Base-by-base conservation (phyloP, 1,140 invertebrate species). In the Drosophila athabasca region DNA sequence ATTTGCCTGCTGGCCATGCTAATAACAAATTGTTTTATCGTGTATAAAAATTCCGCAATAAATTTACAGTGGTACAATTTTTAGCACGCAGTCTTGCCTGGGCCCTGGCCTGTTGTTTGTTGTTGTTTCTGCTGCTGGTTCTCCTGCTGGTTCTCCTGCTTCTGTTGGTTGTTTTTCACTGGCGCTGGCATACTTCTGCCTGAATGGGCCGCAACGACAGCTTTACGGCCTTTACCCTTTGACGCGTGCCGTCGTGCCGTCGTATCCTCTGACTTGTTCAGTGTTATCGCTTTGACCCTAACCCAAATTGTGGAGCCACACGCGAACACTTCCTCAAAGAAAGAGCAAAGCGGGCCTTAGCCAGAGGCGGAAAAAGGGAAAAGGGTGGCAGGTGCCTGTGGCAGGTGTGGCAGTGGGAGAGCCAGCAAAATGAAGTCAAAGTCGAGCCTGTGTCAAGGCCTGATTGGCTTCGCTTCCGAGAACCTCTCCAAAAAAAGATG, bases 11-110 rank as follows among this genome's bases (percentile, higher is more conserved):
- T 64, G 55, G 83, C 68, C 67, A 79, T 48, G 79, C 79, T 88
- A 88, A 83, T 88, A 88, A 88, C 83, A 88, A 88, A 88, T 89
- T 88, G 83, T 88, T 88, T 88, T 88, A 88, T 88, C 79, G 83
- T 77, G 68, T 88, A 83, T 88, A 88, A 87, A 88, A 88, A 88
- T 87, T 87, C 79, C 61, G 71, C 76, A 76, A 68, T 72, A 88
- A 82, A 79, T 65, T 70, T 67, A 62, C 79, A 82, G 64, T 57
- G 45, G 62, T 55, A 75, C 74, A 85, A 60, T 87, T 81, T 77
- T 77, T 52, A 73, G 66, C 82, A 81, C 82, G 78, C 82, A 87
- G 67, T n/a, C 62, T 68, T 65, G 49, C 35, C 31, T 9, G 41
- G 45, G 49, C 57, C 67, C 46, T 71, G 51, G 68, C 62, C 45